A percentile compares a stretch with the other conserved stretches of the same genome.
These are phyloP conservation scores for Cartodere bifasciata DNA, from an alignment of 2,888 invertebrate species.

Conservation along the genomic window DNA sequence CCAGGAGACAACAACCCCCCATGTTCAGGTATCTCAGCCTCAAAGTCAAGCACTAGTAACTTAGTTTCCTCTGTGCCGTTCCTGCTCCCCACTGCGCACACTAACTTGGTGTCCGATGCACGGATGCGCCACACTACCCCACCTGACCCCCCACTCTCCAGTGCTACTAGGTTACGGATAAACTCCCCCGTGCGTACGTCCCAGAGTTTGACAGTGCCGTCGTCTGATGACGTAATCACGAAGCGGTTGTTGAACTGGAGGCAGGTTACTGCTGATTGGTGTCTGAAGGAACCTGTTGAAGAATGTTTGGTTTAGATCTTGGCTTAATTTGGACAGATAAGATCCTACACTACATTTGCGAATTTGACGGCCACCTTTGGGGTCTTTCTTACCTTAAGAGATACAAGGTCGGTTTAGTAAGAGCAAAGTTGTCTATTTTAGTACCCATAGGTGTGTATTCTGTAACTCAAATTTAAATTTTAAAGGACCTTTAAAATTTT, in stretches of 20 bases:
- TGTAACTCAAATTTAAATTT: no score
- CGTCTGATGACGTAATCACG: conserved; percentile 97
- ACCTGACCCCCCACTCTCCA: conserved; percentile 91
- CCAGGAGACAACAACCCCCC: no score
- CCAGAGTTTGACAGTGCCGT: conserved; percentile 99
- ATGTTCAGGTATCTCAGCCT: no score
- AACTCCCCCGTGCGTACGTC: conserved; percentile 94
- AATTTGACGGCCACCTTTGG: neutral
- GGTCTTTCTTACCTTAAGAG: no score
- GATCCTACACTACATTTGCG: no score
- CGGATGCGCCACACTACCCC: conserved; percentile 98
- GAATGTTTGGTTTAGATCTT: no score
- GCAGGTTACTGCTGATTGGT: conserved; percentile 97
- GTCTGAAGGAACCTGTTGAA: conserved; percentile 77
- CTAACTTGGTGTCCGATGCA: conserved; percentile 90
- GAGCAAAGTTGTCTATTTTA: no score
- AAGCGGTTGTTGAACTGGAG: conserved; percentile 94
- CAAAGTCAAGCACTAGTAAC: conserved; percentile 92
- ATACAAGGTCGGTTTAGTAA: no score
- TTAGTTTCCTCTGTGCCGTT: conserved; percentile 99
- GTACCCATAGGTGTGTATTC: no score
- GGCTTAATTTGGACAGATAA: no score
- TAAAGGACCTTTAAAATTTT: no score
- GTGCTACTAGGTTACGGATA: conserved; percentile 85
- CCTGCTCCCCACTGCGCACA: conserved; percentile 96